These are phyloP conservation scores for Holothuria scabra DNA, from an alignment of 53 echinoderm and acorn worm genomes.

Conservation along the genomic window DNA sequence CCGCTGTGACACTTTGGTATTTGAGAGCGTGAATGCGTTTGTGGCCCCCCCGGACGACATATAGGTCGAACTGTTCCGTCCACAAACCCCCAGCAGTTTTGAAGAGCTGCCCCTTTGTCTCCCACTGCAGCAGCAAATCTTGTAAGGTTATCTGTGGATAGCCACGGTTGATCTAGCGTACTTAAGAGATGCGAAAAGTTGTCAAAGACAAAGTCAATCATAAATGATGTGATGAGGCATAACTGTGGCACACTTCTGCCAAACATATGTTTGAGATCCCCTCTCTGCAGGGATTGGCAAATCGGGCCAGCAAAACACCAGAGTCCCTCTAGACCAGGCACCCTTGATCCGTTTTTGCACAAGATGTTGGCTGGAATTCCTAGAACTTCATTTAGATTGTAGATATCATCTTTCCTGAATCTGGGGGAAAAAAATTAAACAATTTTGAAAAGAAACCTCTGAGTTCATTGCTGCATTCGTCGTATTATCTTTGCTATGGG, in stretches of 20 bases:
- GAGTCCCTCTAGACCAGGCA: neutral
- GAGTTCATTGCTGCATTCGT: no score
- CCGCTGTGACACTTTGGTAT: conserved; percentile 58
- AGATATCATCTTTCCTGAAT: conserved; percentile 63
- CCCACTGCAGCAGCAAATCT: conserved; percentile 37
- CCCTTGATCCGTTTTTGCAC: conserved; percentile 21
- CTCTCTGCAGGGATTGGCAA: neutral
- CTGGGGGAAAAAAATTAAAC: conserved; percentile 46
- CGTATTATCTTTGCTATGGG: no score
- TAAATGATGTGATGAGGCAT: neutral
- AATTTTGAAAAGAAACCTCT: no score
- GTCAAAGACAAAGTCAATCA: neutral
- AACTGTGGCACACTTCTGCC: conserved; percentile 14
- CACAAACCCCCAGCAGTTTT: conserved; percentile 75
- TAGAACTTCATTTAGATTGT: conserved; percentile 37
- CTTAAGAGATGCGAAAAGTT: conserved; percentile 24
- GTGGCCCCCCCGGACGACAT: conserved; percentile 63
- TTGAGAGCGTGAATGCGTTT: conserved; percentile 64
- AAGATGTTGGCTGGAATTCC: conserved; percentile 36
- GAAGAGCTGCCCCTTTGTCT: conserved; percentile 58
- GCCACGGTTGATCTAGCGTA: conserved; percentile 54
- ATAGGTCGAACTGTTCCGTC: conserved; percentile 72
- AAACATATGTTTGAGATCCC: conserved; percentile 10
- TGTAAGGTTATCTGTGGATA: conserved; percentile 44
- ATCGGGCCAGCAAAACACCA: neutral